A percentile compares a stretch with the other conserved stretches of the same genome.
phyloP scores from a whole-genome alignment of 2,888 invertebrate species.

The Galerucella nymphaeae region DNA sequence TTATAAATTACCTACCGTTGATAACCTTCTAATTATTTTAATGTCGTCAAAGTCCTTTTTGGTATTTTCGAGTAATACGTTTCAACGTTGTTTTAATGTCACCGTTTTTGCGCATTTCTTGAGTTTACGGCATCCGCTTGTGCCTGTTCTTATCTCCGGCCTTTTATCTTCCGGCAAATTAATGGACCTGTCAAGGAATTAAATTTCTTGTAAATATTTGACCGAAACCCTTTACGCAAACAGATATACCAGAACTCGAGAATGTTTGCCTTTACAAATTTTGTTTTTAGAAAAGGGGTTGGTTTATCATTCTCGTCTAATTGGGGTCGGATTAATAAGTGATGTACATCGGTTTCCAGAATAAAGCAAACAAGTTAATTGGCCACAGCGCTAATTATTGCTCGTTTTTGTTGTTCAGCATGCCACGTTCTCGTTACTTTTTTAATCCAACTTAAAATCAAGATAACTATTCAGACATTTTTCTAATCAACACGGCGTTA shows the following conservation, averaged over 20 bases:
- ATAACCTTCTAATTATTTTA: constrained; percentile 35
- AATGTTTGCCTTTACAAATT: constrained; percentile 24
- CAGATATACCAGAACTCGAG: constrained; percentile 25
- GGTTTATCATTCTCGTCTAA: constrained; percentile 23
- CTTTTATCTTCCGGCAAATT: constrained; percentile 44
- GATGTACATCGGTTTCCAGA: constrained; percentile 8
- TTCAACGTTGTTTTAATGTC: constrained; percentile 33
- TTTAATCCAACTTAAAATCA: background rate
- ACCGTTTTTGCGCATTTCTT: constrained; percentile 45
- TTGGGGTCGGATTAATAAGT: constrained; percentile 16
- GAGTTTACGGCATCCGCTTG: constrained; percentile 30
- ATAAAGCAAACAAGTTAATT: constrained; percentile 14
- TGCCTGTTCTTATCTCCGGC: constrained; percentile 29
- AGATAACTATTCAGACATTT: background rate
- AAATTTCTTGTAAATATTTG: constrained; percentile 40
- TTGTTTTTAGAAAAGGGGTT: constrained; percentile 15
- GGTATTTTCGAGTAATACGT: constrained; percentile 41
- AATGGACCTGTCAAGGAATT: constrained; percentile 44
- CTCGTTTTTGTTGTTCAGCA: background rate
- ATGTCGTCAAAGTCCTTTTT: constrained; percentile 37
- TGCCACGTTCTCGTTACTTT: background rate
- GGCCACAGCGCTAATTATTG: background rate
- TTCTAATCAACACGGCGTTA: background rate
- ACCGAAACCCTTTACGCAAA: constrained; percentile 29
- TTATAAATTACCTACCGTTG: constrained; percentile 33